A percentile compares a stretch with the other conserved stretches of the same genome.
These are phyloP conservation scores for Pelmatolapia mariae DNA, from an alignment of 2,113 vertebrate species.

Conservation along the genomic window DNA sequence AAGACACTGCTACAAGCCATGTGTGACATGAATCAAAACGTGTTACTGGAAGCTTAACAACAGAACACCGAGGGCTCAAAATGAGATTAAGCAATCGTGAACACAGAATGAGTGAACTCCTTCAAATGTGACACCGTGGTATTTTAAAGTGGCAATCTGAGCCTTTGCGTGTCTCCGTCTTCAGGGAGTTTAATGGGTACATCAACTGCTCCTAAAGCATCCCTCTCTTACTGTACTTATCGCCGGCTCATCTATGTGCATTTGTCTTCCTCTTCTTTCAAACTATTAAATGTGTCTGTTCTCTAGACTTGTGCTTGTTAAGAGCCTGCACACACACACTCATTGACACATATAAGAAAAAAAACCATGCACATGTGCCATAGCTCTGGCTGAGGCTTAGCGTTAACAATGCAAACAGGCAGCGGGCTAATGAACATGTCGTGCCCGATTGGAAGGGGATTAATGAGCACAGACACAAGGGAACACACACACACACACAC, in stretches of 20 bases:
- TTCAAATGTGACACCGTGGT: not conserved
- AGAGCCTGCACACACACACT: not conserved
- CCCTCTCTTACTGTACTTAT: not conserved
- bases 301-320: not conserved
- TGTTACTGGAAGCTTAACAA: not conserved
- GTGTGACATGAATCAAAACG: not conserved
- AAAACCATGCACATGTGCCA: not conserved
- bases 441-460: constrained; percentile 42
- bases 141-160: not conserved
- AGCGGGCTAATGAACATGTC: constrained; percentile 64
- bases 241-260: not conserved
- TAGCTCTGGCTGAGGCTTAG: constrained; percentile 7
- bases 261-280: not conserved
- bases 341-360: not conserved
- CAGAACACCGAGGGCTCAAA: not conserved
- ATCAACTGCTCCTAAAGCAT: not conserved
- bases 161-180: not conserved
- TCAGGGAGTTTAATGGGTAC: not conserved
- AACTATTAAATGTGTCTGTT: not conserved
- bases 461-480: constrained; percentile 36
- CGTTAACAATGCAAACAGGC: constrained; percentile 43
- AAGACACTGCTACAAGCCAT: not conserved
- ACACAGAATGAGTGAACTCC: not conserved
- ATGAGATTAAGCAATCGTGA: constrained; percentile 4
- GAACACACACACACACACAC: not conserved